Base-by-base conservation (phyloP, 2,113 vertebrate genomes). In the Petroica traversi region DNA sequence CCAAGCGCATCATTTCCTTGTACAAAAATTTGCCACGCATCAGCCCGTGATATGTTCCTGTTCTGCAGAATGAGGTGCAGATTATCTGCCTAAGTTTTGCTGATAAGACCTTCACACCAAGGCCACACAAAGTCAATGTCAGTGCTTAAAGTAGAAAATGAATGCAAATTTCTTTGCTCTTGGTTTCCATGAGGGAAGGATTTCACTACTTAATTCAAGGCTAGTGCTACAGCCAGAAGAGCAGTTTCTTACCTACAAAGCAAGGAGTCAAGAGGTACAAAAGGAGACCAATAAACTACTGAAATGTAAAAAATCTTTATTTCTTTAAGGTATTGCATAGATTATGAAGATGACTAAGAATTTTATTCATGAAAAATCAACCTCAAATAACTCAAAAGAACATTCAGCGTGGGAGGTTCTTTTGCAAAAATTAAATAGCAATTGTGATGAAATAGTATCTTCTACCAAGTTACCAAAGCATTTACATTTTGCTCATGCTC, bases 361-460 rank as follows among this genome's bases (percentile, higher is more conserved):
- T 94, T 96, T 96, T 96, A 96, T 95, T 96, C 89, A 96, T 95
- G 92, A 97, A 96, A 95, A 95, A 86, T 74, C 92, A 95, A 88
- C 93, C 90, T 76, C 95, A 96, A 97, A 92, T 94, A 96, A 93
- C 93, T 96, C 88, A 86, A 90, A 90, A 86, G 94, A 96, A 96
- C 93, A 96, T 94, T 93, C 85, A 83, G 92, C 20, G 85, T 95
- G 82, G 90, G 88, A 95, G 88, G 94, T 94, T 96, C 94, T 94
- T 92, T 85, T 94, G 67, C 85, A 96, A 89, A 94, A 92, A 94
- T 95, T 95, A 96, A 96, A 92, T 57, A 93, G 88, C 82, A 66
- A 88, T 95, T 96, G 94, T 95, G 93, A 96, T 93, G 90, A 96
- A 93, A 94, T 94, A 92, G 89, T 92, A 96, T 93, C 92, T 96